phyloP scores from a whole-genome alignment of 2,888 invertebrate species.

The Tipula lateralis region DNA sequence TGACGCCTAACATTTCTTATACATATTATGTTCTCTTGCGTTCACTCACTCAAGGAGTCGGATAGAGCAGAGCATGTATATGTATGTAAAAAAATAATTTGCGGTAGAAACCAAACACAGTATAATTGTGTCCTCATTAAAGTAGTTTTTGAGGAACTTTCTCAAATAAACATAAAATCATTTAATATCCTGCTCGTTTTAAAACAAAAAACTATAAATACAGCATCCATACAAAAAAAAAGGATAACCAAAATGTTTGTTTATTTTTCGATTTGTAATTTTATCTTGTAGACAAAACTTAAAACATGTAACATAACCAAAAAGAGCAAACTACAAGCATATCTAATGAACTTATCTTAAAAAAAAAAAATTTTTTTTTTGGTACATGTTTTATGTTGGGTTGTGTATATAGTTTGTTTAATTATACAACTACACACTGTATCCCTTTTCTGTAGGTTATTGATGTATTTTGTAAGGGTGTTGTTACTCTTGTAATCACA shows the following conservation, averaged over 20 bases:
- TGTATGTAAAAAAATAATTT: no score
- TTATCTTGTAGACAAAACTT: constrained; percentile 11
- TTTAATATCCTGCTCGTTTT: not conserved
- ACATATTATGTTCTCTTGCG: no score
- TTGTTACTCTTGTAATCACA: not conserved
- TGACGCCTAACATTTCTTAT: not conserved
- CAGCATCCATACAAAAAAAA: not conserved
- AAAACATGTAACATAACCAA: not conserved
- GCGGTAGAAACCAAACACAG: no score
- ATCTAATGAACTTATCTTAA: not conserved
- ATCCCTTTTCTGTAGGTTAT: not conserved
- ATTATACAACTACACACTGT: not conserved
- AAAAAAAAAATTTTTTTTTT: not conserved
- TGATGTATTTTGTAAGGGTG: not conserved
- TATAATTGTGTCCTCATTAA: not conserved
- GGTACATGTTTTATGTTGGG: not conserved
- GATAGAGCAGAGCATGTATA: no score
- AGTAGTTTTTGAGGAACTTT: not conserved
- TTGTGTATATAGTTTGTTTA: not conserved
- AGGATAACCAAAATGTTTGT: not conserved
- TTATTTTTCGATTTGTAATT: constrained; percentile 19
- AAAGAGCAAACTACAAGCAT: not conserved
- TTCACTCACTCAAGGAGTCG: no score
- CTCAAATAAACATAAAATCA: not conserved
- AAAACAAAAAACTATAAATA: not conserved